These are phyloP conservation scores for Penaeus vannamei DNA, from an alignment of 1,140 invertebrate genomes.

Conservation along the genomic window DNA sequence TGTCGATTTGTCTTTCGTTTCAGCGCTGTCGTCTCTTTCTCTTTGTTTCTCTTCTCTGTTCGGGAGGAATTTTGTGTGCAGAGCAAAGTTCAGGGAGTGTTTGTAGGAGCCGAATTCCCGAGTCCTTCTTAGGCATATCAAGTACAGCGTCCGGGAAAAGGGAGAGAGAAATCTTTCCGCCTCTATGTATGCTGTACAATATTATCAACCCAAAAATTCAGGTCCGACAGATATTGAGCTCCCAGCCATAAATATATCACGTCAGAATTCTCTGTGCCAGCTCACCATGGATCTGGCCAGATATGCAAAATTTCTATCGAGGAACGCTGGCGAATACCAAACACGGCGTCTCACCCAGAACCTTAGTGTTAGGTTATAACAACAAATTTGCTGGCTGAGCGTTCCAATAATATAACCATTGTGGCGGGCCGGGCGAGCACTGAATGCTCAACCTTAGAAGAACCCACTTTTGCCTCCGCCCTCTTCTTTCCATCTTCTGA, in stretches of 20 bases:
- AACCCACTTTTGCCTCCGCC: neutral
- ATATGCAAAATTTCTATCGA: constrained; percentile 46
- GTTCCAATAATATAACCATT: constrained; percentile 18
- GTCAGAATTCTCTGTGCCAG: constrained; percentile 29
- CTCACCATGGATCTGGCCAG: constrained; percentile 8
- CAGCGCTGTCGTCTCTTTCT: too few relatives aligned
- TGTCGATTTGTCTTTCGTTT: too few relatives aligned
- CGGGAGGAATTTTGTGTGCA: too few relatives aligned
- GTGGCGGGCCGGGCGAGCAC: neutral
- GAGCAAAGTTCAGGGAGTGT: too few relatives aligned
- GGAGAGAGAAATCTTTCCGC: too few relatives aligned
- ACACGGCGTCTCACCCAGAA: neutral
- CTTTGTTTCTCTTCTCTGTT: too few relatives aligned
- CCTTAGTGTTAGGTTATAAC: constrained; percentile 13
- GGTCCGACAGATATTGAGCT: neutral
- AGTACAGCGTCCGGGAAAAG: too few relatives aligned
- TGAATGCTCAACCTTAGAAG: neutral
- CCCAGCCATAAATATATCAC: constrained; percentile 33
- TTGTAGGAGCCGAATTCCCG: too few relatives aligned
- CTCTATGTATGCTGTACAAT: too few relatives aligned
- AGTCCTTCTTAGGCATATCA: too few relatives aligned
- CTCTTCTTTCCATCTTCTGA: neutral
- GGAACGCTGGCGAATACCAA: neutral
- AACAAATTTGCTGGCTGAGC: constrained; percentile 40
- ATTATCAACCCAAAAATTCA: too few relatives aligned